Base-by-base conservation (phyloP, 2,113 vertebrate species). In the Eubucco bourcierii region DNA sequence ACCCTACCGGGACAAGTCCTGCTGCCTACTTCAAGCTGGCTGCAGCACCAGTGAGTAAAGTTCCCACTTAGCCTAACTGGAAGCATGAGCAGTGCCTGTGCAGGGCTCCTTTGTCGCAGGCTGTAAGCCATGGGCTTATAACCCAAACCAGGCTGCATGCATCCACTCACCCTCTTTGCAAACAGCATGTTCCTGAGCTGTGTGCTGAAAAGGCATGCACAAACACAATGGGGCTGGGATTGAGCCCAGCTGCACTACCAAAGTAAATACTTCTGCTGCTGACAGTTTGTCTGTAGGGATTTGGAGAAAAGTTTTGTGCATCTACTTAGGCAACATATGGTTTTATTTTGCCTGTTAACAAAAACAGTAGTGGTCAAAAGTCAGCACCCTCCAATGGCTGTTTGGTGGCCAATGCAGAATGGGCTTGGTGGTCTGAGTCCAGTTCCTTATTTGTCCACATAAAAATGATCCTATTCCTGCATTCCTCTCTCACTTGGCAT, bases 311-410 rank as follows among this genome's bases (percentile, higher is more conserved):
- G 91, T 95, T 96, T 95, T 94, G 90, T 90, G 83, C 93, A 87
- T 96, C 87, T 95, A 91, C 93, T 95, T 91, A 95, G 83, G 94
- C 90, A 92, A 92, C 96, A 96, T 96, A 94, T 96, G 96, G 94
- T 95, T 97, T 97, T 95, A 94, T 94, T 97, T 97, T 95, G 74
- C 88, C 90, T 74, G 94, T 93, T 95, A 96, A 92, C 86, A 77
- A 91, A 96, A 96, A 94, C 96, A 96, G 96, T 95, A 96, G 96
- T 96, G 96, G 96, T 96, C 96, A 96, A 91, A 96, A 96, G 96
- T 95, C 93, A 96, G 83, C 96, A 96, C 96, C 91, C 95, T 95
- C 91, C 88, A 87, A 93, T 92, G 94, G 80, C 95, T 95, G 84
- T 74, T 94, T 9, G 0, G 93, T 95, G 95, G 94, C 95, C 93